Conservation (phyloP, 2,888 invertebrate species). For the Rhagonycha lutea region DNA sequence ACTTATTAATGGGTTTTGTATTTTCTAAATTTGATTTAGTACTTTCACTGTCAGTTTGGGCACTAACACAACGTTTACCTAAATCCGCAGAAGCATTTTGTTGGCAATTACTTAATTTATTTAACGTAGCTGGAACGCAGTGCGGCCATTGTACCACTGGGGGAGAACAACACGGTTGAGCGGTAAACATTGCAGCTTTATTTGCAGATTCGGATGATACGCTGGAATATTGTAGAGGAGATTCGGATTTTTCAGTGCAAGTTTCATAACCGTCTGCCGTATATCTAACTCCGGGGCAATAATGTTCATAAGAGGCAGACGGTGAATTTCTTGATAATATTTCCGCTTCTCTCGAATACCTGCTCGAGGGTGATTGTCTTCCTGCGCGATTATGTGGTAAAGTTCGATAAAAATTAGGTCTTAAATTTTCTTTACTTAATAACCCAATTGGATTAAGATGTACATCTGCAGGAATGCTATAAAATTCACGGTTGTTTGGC, state of each 20-base stretch:
- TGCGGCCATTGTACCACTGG: conserved; percentile 56
- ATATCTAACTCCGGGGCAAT: conserved; percentile 68
- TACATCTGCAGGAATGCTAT: conserved; percentile 73
- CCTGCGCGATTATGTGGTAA: conserved; percentile 72
- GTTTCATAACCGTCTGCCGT: conserved; percentile 80
- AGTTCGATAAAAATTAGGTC: conserved; percentile 72
- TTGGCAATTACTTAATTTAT: conserved; percentile 40
- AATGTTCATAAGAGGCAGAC: conserved; percentile 59
- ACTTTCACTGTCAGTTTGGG: conserved; percentile 56
- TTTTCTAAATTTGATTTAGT: conserved; percentile 19
- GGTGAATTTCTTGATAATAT: conserved; percentile 59
- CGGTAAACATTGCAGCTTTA: conserved; percentile 50
- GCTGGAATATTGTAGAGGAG: conserved; percentile 55
- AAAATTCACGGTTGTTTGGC: conserved; percentile 56
- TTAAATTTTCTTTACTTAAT: conserved; percentile 73
- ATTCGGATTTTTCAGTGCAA: conserved; percentile 29
- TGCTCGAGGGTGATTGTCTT: conserved; percentile 56
- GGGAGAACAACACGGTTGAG: conserved; percentile 47
- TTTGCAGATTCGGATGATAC: conserved; percentile 72
- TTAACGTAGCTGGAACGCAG: conserved; percentile 55
- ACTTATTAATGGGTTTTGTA: conserved; percentile 34
- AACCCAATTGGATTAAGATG: conserved; percentile 78
- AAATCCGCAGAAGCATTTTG: conserved; percentile 35
- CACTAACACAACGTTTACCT: conserved; percentile 64
- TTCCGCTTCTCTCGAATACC: conserved; percentile 69